Percentiles rank a stretch among this genome's conserved stretches.
Evolutionary conservation across 2,113 vertebrate species (phyloP).

Genomic region (Anguilla japonica): DNA sequence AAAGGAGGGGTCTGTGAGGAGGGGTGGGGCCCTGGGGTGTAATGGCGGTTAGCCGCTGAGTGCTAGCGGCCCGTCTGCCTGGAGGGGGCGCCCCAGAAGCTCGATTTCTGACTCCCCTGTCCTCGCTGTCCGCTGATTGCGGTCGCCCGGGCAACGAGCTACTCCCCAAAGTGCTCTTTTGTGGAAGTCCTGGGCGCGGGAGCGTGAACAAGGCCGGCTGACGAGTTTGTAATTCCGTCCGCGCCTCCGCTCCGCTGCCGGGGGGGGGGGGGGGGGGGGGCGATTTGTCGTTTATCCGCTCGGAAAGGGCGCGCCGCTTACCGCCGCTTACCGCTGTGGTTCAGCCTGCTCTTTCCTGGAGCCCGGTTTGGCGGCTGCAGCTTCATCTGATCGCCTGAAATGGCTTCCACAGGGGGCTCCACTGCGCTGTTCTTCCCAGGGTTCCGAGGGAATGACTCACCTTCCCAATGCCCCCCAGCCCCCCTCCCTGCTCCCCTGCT

Average conservation of each 20-base stretch:
- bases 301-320: background rate
- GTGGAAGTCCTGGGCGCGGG: background rate
- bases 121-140: background rate
- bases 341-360: background rate
- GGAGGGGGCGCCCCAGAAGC: background rate
- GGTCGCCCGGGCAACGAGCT: conserved; percentile 3
- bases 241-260: background rate
- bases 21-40: conserved; percentile 6
- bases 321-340: too few relatives aligned
- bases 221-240: background rate
- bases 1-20: background rate
- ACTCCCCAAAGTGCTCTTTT: background rate
- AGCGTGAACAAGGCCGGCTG: background rate
- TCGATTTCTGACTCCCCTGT: background rate
- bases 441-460: background rate
- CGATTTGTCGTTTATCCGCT: background rate
- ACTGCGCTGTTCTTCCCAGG: background rate
- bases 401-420: background rate
- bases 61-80: background rate
- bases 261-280: background rate
- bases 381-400: background rate
- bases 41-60: background rate
- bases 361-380: background rate
- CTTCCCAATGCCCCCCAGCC: background rate
- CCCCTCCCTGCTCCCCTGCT: background rate